These are phyloP conservation scores for Volucella zonaria DNA, from an alignment of 2,888 invertebrate species.

Conservation along the genomic window DNA sequence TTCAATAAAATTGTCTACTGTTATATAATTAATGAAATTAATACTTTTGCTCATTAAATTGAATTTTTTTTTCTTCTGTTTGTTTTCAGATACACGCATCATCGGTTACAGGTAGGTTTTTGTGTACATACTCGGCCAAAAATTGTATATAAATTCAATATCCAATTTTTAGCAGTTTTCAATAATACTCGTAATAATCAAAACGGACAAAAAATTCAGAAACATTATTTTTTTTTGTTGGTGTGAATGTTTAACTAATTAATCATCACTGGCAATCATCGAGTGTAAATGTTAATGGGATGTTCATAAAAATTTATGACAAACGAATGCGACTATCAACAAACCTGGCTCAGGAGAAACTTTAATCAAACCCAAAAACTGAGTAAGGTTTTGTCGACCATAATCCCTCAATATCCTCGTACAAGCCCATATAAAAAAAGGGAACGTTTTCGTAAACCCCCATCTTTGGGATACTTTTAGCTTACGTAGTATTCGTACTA, in stretches of 20 bases:
- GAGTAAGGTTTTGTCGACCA: too few species aligned
- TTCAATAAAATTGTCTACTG: neutral
- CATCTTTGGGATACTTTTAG: too few species aligned
- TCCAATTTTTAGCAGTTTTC: neutral
- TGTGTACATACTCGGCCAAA: neutral
- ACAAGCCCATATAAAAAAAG: too few species aligned
- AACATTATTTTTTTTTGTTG: slow-evolving; percentile 7
- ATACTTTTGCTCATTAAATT: neutral
- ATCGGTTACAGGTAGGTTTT: slow-evolving; percentile 33
- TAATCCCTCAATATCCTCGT: too few species aligned
- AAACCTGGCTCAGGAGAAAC: neutral
- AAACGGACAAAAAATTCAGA: neutral
- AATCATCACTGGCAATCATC: slow-evolving; percentile 55
- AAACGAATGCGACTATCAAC: neutral
- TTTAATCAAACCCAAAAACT: too few species aligned
- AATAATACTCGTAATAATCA: slow-evolving; percentile 7
- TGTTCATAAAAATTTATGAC: slow-evolving; percentile 19
- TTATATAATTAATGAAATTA: slow-evolving; percentile 23
- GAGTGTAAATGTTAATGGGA: slow-evolving; percentile 26
- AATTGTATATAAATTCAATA: neutral
- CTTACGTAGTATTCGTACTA: too few species aligned
- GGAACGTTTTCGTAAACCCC: too few species aligned
- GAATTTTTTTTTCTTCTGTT: neutral
- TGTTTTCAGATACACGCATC: slow-evolving; percentile 41
- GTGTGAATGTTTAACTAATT: slow-evolving; percentile 43